Percentiles rank a stretch among this genome's conserved stretches.
Conservation (phyloP, 2,113 vertebrate species). For the Menura novaehollandiae region DNA sequence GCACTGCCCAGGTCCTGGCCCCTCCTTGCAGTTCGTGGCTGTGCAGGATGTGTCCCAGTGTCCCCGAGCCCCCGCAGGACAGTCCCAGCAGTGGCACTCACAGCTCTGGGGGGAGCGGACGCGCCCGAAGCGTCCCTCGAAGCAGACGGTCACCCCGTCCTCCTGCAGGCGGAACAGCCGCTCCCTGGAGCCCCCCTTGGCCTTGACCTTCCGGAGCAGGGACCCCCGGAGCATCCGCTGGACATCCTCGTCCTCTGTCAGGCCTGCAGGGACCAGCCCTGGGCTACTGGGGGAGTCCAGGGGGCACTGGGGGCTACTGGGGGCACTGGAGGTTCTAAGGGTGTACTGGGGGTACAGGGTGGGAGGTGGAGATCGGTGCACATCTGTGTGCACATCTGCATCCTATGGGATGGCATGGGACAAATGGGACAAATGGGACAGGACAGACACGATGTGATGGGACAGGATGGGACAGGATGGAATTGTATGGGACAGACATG, state of each 20-base stretch:
- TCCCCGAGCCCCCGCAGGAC: fast-evolving
- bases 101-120: conserved; percentile 82
- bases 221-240: conserved; percentile 86
- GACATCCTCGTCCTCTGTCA: conserved; percentile 87
- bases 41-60: neutral
- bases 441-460: neutral
- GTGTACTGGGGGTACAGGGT: neutral
- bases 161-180: conserved; percentile 84
- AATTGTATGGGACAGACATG: no score
- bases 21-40: neutral
- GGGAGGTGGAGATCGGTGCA: neutral
- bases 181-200: conserved; percentile 78
- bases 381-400: neutral
- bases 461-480: neutral
- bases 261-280: conserved; percentile 62
- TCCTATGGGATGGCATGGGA: neutral
- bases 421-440: neutral
- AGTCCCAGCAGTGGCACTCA: conserved; percentile 63
- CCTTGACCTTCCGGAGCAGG: conserved; percentile 87
- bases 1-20: neutral
- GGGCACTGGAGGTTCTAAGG: neutral
- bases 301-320: neutral
- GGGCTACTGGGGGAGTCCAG: neutral
- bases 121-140: conserved; percentile 78
- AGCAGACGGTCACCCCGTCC: conserved; percentile 89